Percentiles rank a stretch among this genome's conserved stretches.
Evolutionary conservation across 2,797 vertebrate genomes (phyloP).

Genomic region (Serranus cabrilla): DNA sequence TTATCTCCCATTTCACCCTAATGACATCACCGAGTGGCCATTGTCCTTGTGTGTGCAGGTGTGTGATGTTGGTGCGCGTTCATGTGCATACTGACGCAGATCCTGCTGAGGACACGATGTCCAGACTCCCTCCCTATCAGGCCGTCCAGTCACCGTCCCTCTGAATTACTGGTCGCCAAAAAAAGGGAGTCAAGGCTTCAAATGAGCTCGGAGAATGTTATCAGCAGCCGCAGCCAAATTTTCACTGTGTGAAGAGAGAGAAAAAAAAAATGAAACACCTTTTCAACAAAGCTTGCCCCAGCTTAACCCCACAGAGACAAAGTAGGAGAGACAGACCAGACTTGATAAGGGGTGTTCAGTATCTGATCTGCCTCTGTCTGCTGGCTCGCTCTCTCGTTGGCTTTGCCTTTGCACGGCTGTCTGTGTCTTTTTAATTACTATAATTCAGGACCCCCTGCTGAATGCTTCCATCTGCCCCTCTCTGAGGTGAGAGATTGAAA

Average conservation of each 20-base stretch:
- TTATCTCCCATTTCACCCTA: constrained; percentile 5
- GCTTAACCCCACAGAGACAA: constrained; percentile 25
- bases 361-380: constrained; percentile 34
- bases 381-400: constrained; percentile 17
- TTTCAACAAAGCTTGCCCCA: constrained; percentile 28
- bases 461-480: constrained; percentile 70
- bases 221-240: constrained; percentile 62
- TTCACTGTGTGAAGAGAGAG: constrained; percentile 15
- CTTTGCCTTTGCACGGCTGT: constrained; percentile 36
- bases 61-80: constrained; percentile 8
- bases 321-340: constrained; percentile 27
- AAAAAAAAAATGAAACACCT: constrained; percentile 36
- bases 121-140: constrained; percentile 56
- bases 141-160: constrained; percentile 42
- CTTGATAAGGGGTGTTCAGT: constrained; percentile 50
- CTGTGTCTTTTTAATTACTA: constrained; percentile 75
- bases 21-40: not conserved
- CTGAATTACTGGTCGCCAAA: constrained; percentile 53
- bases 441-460: constrained; percentile 67
- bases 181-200: constrained; percentile 53
- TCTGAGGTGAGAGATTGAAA: constrained; percentile 61
- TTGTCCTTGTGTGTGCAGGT: constrained; percentile 47
- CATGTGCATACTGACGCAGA: constrained; percentile 49
- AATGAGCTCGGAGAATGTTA: constrained; percentile 50
- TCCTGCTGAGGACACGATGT: constrained; percentile 48